phyloP scores from a whole-genome alignment of 23 tunicate genomes.

The Botrylloides violaceus region DNA sequence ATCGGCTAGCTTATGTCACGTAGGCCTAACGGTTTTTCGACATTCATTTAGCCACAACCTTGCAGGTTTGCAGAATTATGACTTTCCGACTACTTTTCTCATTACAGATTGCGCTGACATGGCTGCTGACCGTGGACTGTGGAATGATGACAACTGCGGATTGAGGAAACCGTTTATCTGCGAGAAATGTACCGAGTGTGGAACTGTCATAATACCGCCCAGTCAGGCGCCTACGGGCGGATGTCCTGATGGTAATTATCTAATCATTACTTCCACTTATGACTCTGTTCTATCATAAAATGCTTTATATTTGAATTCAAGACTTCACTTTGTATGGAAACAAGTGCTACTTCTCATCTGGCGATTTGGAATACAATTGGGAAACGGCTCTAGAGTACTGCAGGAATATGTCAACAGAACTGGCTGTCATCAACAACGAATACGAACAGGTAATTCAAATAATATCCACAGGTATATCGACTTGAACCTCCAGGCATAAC shows the following conservation, averaged over 20 bases:
- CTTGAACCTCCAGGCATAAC: too few species aligned
- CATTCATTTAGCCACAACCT: neutral
- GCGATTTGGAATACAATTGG: constrained; percentile 27
- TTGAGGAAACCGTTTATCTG: constrained; percentile 42
- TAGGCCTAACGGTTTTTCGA: neutral
- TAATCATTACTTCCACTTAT: too few species aligned
- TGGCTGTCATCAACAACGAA: constrained; percentile 52
- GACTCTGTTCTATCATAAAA: too few species aligned
- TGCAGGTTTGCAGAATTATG: too few species aligned
- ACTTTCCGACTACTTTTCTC: neutral
- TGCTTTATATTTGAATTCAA: too few species aligned
- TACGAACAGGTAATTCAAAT: constrained; percentile 74
- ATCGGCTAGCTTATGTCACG: neutral
- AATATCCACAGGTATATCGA: too few species aligned
- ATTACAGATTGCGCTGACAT: constrained; percentile 68
- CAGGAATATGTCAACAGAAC: constrained; percentile 50
- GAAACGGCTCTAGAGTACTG: constrained; percentile 56
- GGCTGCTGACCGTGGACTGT: constrained; percentile 38
- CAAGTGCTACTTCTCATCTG: constrained; percentile 58
- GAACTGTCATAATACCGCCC: constrained; percentile 37
- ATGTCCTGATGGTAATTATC: constrained; percentile 65
- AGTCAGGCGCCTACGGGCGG: constrained; percentile 63
- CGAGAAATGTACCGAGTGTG: constrained; percentile 40
- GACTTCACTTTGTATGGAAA: constrained; percentile 62
- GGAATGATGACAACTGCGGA: constrained; percentile 96